Evolutionary conservation across 2,797 vertebrate genomes (phyloP), one percentile per base, ranked within the genome.

Genomic region (Aphelocoma californica): DNA sequence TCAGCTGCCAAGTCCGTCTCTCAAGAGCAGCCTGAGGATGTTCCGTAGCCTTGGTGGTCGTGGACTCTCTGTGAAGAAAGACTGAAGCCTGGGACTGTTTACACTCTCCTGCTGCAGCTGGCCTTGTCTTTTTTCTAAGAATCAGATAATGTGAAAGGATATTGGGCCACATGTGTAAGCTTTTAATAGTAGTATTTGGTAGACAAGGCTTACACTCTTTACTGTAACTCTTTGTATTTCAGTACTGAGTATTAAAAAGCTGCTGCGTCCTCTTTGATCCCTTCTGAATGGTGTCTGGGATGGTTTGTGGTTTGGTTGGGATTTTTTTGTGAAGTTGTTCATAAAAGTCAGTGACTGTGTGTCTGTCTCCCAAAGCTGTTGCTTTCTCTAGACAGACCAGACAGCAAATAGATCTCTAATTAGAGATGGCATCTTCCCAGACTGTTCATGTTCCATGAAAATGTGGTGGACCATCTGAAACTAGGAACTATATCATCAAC

Each of bases 151-250:
- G 58, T 85, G 45, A 40, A 57, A 61, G 32, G 20, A 4, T 57
- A 9, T 9, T 32, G 45, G 29, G 26, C n/a, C 4, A 1, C 0
- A 0, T 12, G 17, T 66, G 16, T 36, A n/a, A 62, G 32, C 20
- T 84, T 74, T 67, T 44, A 21, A 31, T 40, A 57, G 40, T 21
- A 44, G 32, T 10, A 5, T 38, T 75, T 70, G n/a, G 6, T 53
- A 36, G 23, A 10, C 9, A 5, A 20, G 21, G 12, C 21, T 74
- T 77, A 32, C 21, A 12, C 5, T 3, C 67, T 12, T 57, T 48
- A 48, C 3, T 89, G 45, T 86, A 69, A 32, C 28, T 71, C 26
- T 65, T 18, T 69, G 28, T 74, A 9, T 72, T 74, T 85, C 18
- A 24, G 7, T 81, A 16, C 16, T 0, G 8, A 6, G 1, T 65